These are phyloP conservation scores for Diarsia mendica DNA, from an alignment of 2,888 invertebrate genomes.

Conservation along the genomic window DNA sequence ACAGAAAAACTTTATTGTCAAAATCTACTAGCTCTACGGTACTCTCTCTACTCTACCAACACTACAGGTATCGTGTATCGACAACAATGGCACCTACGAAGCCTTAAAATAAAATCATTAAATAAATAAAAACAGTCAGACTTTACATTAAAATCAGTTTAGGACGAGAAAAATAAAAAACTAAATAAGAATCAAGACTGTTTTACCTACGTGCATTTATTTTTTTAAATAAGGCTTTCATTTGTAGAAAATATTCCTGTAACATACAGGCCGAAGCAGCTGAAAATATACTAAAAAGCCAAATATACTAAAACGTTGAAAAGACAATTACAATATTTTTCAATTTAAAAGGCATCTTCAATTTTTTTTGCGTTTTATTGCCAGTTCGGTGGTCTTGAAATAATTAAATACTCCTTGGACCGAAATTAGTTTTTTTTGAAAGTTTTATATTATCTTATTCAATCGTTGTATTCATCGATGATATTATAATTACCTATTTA, in stretches of 20 bases:
- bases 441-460: background rate
- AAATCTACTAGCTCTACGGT: too few species aligned
- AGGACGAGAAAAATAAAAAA: too few species aligned
- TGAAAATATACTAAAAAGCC: background rate
- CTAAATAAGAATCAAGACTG: too few species aligned
- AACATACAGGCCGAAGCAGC: background rate
- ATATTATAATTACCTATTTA: background rate
- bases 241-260: background rate
- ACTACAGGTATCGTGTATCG: too few species aligned
- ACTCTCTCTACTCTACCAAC: too few species aligned
- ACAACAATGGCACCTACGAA: too few species aligned
- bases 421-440: background rate
- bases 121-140: too few species aligned
- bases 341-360: background rate
- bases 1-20: too few species aligned
- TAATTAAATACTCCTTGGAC: constrained; percentile 4
- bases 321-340: background rate
- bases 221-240: background rate
- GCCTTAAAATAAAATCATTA: too few species aligned
- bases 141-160: too few species aligned
- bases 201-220: too few species aligned
- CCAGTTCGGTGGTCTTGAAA: background rate
- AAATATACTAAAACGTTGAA: too few species aligned
- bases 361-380: background rate
- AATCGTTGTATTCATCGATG: background rate